These are phyloP conservation scores for Trissolcus brochymenae DNA, from an alignment of 2,888 invertebrate genomes.

Conservation along the genomic window DNA sequence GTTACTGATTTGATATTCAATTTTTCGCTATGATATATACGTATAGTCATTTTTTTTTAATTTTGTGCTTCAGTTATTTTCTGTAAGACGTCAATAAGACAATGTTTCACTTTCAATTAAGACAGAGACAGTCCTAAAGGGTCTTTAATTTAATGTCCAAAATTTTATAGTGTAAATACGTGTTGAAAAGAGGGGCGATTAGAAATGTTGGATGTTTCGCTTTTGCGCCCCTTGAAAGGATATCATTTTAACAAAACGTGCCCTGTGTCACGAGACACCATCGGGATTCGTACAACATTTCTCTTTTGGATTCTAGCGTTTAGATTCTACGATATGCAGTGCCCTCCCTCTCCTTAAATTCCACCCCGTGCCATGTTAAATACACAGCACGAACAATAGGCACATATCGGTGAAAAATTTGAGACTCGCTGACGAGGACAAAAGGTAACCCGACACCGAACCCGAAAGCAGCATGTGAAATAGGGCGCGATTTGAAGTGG, in stretches of 20 bases:
- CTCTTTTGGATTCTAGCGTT: constrained; percentile 47
- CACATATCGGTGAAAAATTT: constrained; percentile 71
- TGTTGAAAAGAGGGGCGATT: constrained; percentile 7
- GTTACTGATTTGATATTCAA: background rate
- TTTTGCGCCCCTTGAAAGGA: constrained; percentile 54
- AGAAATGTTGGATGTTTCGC: constrained; percentile 28
- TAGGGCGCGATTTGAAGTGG: constrained; percentile 68
- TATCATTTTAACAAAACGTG: constrained; percentile 75
- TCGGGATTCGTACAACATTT: constrained; percentile 54
- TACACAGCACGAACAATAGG: constrained; percentile 70
- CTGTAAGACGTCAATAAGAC: background rate
- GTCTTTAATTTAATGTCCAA: constrained; percentile 32
- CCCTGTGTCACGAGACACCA: constrained; percentile 70
- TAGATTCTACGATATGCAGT: constrained; percentile 44
- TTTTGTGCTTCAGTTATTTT: no score
- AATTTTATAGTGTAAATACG: constrained; percentile 35
- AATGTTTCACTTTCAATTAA: constrained; percentile 19
- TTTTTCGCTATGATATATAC: no score
- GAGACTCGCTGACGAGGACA: constrained; percentile 72
- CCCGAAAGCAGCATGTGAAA: constrained; percentile 68
- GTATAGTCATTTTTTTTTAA: no score
- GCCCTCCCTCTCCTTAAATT: constrained; percentile 31
- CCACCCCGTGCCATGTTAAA: constrained; percentile 72
- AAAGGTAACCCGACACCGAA: constrained; percentile 75
- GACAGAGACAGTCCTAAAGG: constrained; percentile 13